Conservation (phyloP, 2,113 vertebrate species). For the Ophthalmolycus amberensis region DNA sequence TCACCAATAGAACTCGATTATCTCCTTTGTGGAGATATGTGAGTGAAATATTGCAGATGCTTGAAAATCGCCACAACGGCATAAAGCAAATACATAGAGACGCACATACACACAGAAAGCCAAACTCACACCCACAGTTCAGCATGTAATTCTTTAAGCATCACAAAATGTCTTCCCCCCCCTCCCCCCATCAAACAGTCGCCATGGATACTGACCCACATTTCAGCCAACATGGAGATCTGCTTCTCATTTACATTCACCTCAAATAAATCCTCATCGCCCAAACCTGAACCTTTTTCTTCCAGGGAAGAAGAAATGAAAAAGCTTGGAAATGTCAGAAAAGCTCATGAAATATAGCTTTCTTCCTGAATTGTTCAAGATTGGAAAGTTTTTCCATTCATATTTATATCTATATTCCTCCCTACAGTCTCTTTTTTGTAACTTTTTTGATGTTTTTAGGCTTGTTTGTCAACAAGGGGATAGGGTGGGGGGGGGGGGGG, state of each 20-base stretch:
- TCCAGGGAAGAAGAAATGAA: background rate
- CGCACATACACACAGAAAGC: background rate
- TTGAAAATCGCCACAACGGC: background rate
- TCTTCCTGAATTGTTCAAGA: background rate
- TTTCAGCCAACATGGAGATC: conserved; percentile 21
- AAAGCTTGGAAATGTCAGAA: background rate
- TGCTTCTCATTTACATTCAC: conserved; percentile 50
- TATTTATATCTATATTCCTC: background rate
- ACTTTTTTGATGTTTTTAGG: too few species aligned
- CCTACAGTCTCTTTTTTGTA: too few species aligned
- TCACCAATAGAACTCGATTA: background rate
- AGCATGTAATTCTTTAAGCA: conserved; percentile 16
- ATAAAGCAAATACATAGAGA: background rate
- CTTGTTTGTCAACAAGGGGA: too few species aligned
- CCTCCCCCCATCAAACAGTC: conserved; percentile 36
- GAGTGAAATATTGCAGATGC: background rate
- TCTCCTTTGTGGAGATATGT: background rate
- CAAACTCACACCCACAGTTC: conserved; percentile 4
- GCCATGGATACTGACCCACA: conserved; percentile 61
- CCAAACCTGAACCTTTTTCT: conserved; percentile 3
- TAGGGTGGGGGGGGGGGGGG: too few species aligned
- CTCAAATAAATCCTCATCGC: conserved; percentile 12
- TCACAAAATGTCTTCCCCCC: conserved; percentile 13
- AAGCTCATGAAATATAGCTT: background rate
- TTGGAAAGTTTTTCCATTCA: background rate